phyloP scores from a whole-genome alignment of 2,113 vertebrate genomes.

The Myiopsitta monachus region DNA sequence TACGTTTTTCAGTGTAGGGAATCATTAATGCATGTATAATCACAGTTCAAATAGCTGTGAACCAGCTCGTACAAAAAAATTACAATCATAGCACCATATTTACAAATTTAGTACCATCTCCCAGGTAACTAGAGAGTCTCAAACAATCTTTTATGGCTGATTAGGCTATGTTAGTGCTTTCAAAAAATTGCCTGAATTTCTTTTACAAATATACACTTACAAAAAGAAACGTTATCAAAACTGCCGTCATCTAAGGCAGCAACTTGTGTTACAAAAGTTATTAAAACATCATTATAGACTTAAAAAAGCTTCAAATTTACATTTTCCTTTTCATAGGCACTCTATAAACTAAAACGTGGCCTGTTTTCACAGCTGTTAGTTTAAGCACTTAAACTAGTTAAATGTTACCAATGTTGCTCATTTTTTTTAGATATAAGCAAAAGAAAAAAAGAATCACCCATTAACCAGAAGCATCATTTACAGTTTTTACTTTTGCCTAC shows the following conservation, averaged over 20 bases:
- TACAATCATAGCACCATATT: slow-evolving; percentile 77
- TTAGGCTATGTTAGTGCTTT: slow-evolving; percentile 68
- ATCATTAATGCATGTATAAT: slow-evolving; percentile 55
- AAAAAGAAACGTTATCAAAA: slow-evolving; percentile 77
- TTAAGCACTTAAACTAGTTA: slow-evolving; percentile 8
- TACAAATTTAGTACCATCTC: slow-evolving; percentile 74
- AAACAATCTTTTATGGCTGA: slow-evolving; percentile 75
- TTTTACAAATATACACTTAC: slow-evolving; percentile 79
- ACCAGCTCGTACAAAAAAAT: slow-evolving; percentile 67
- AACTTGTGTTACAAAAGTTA: slow-evolving; percentile 75
- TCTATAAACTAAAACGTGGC: slow-evolving; percentile 60
- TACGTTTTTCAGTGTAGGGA: slow-evolving; percentile 58
- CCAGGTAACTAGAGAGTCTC: slow-evolving; percentile 59
- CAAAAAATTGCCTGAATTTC: slow-evolving; percentile 76
- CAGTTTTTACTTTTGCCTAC: slow-evolving; percentile 53
- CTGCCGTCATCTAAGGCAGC: slow-evolving; percentile 62
- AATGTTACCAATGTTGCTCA: neutral
- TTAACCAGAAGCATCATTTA: slow-evolving; percentile 65
- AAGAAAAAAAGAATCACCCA: slow-evolving; percentile 59
- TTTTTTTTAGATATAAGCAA: slow-evolving; percentile 22
- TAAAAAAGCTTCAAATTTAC: slow-evolving; percentile 72
- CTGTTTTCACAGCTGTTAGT: slow-evolving; percentile 53
- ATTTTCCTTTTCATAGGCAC: slow-evolving; percentile 68
- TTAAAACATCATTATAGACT: slow-evolving; percentile 67
- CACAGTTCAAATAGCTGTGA: slow-evolving; percentile 73